Evolutionary conservation across 2,888 invertebrate species (phyloP), one percentile per base, ranked within the genome.

Genomic region (Diloba caeruleocephala): DNA sequence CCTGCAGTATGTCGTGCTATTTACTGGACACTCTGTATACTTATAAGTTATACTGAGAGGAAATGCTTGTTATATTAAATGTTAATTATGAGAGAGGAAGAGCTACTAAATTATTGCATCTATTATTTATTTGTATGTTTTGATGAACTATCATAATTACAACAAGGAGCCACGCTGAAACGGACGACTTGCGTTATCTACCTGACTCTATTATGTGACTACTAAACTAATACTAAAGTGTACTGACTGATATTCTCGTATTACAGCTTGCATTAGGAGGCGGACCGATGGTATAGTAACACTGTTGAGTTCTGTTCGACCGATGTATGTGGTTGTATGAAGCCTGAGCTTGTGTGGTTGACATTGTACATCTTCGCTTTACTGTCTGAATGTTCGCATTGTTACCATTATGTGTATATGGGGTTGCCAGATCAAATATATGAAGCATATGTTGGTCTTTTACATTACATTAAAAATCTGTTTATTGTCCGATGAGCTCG

Each of bases 241-340:
- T 67, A 66, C 36, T 70, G 34, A 68, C 41, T 33, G 50, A 44
- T 50, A 34, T 69, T 78, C 75, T 69, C 65, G 65, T 75, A 55
- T 89, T 88, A 43, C 91, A 92, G 92, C 85, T 75, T 56, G 69
- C 87, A 48, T 73, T 83, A 76, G 89, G 78, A 78, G 82, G 75
- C 63, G 89, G 78, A 79, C 72, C 82, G 63, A 87, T 78, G 90
- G 88, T 88, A 88, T 75, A 85, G 88, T 87, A 92, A 88, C 84
- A 84, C 52, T 88, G 58, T 67, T 80, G 67, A 73, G 81, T 74
- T 72, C 52, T 71, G 54, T 71, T 65, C 62, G 55, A 68, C 55
- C 55, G 66, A 69, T 74, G 74, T 69, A 73, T 67, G 71, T 72
- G 65, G 59, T 59, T 62, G 28, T 67, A 60, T 54, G 55, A 48